Percentiles rank a stretch among this genome's conserved stretches.
These are phyloP conservation scores for Sorex araneus DNA, from an alignment of 2,113 vertebrate species.

Conservation along the genomic window DNA sequence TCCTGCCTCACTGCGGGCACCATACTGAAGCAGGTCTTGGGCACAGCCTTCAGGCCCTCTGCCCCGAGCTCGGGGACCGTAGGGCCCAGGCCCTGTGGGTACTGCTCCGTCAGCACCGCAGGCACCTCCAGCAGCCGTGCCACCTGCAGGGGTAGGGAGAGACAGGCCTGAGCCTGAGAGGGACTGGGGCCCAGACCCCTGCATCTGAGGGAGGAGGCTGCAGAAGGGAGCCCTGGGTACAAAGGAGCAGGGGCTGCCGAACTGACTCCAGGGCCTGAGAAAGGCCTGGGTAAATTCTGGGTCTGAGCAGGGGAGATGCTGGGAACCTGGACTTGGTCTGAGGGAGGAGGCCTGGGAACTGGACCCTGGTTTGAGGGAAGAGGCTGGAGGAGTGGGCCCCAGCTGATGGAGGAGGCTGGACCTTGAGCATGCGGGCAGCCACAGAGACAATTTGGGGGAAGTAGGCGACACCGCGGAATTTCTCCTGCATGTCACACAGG, in stretches of 20 bases:
- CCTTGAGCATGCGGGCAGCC: conserved; percentile 93
- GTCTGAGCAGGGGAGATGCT: conserved; percentile 78
- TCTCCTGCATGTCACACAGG: conserved; percentile 96
- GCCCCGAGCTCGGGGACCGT: conserved; percentile 94
- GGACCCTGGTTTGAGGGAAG: conserved; percentile 86
- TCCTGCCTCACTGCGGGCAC: conserved; percentile 89
- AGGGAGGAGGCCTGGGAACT: conserved; percentile 87
- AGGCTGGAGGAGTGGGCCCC: conserved; percentile 64
- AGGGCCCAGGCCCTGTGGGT: conserved; percentile 93
- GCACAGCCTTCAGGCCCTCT: conserved; percentile 85
- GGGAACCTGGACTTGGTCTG: conserved; percentile 81
- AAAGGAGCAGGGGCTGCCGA: too few relatives aligned
- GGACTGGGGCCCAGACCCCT: background rate
- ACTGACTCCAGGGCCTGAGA: too few relatives aligned
- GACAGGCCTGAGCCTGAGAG: background rate
- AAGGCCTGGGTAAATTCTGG: background rate
- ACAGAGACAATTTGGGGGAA: conserved; percentile 93
- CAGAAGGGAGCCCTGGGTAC: background rate
- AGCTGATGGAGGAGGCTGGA: conserved; percentile 63
- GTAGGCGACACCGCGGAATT: conserved; percentile 92
- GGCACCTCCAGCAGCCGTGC: conserved; percentile 90
- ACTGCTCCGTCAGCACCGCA: conserved; percentile 93
- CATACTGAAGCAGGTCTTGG: conserved; percentile 95
- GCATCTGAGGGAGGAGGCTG: background rate
- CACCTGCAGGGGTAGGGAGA: conserved; percentile 79